Evolutionary conservation across 2,797 vertebrate species (phyloP).

Genomic region (Mormyrus proboscirostris): DNA sequence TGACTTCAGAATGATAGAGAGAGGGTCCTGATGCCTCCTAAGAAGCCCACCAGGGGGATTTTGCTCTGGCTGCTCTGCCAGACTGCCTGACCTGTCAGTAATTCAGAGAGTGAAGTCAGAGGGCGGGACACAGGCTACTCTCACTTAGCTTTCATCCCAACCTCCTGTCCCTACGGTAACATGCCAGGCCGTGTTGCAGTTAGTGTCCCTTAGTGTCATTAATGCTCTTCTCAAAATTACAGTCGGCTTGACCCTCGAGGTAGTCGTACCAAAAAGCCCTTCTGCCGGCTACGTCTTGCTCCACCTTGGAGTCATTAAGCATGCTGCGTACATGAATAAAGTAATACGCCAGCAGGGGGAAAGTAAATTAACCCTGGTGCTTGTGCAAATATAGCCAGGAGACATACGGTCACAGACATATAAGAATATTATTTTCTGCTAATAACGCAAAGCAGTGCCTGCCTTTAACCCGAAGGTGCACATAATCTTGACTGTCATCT

Average conservation of each 20-base stretch:
- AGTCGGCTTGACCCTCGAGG: slow-evolving; percentile 77
- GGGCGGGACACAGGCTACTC: neutral
- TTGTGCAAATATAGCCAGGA: neutral
- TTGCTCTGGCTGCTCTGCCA: neutral
- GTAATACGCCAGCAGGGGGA: neutral
- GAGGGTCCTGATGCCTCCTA: neutral
- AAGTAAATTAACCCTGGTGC: neutral
- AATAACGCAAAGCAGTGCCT: neutral
- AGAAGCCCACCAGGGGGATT: neutral
- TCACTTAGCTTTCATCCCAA: neutral
- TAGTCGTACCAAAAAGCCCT: slow-evolving; percentile 68
- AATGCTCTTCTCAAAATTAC: slow-evolving; percentile 67
- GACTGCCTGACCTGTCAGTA: neutral
- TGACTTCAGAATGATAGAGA: neutral
- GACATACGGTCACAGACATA: neutral
- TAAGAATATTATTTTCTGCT: neutral
- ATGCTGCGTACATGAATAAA: slow-evolving; percentile 12
- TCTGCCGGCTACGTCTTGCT: neutral
- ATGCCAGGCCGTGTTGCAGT: slow-evolving; percentile 67
- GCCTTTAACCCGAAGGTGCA: neutral
- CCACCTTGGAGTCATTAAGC: slow-evolving; percentile 58
- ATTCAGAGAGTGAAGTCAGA: neutral
- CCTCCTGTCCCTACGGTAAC: slow-evolving; percentile 50
- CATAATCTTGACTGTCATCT: neutral
- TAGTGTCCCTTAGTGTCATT: slow-evolving; percentile 76